Percentiles rank a stretch among this genome's conserved stretches.
phyloP scores from a whole-genome alignment of 2,113 vertebrate species.

The Donacobius atricapilla region DNA sequence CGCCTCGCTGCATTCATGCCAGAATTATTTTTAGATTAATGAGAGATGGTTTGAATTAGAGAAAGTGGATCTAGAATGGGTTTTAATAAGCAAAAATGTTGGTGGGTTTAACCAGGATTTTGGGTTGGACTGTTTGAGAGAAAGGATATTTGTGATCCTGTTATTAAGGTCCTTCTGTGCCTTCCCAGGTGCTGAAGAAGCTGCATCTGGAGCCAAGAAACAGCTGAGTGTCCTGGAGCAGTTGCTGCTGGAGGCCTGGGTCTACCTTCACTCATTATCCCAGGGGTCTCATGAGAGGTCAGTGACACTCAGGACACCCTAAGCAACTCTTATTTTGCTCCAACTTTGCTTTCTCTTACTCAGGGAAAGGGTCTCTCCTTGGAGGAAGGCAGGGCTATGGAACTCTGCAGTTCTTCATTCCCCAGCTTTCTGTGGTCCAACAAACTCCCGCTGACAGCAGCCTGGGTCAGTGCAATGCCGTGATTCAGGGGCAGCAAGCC shows the following conservation, averaged over 20 bases:
- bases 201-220: neutral
- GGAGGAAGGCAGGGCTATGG: neutral
- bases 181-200: neutral
- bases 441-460: neutral
- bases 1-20: neutral
- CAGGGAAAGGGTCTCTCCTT: rapidly evolving
- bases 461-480: neutral
- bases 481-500: neutral
- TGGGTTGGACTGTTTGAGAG: neutral
- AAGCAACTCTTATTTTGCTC: neutral
- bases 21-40: constrained; percentile 48
- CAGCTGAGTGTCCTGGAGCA: neutral
- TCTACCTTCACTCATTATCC: neutral
- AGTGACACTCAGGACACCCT: neutral
- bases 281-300: neutral
- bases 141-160: neutral
- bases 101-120: neutral
- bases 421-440: neutral
- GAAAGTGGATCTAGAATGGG: constrained; percentile 14
- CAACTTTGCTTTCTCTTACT: neutral
- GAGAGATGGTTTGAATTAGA: constrained; percentile 36
- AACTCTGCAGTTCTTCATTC: neutral
- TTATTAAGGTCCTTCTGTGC: neutral
- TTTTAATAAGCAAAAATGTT: neutral
- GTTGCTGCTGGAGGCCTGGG: neutral